Evolutionary conservation across 2,888 invertebrate genomes (phyloP), one percentile per base, ranked within the genome.

Genomic region (Melinaea menophilus): DNA sequence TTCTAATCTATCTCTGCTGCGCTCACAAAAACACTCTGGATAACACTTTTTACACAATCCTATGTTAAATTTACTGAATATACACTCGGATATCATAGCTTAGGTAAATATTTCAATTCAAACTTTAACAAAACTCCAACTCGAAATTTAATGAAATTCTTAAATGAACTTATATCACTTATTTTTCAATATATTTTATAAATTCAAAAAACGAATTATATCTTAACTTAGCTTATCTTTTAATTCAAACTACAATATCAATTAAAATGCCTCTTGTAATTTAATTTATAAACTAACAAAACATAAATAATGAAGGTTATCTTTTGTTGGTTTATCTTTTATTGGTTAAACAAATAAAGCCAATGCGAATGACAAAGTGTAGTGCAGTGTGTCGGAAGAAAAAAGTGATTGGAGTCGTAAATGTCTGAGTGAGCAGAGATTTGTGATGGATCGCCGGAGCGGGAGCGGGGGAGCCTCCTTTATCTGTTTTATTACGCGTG

Each of bases 401-500:
- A 81, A 85, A 77, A 79, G 80, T 88, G 87, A 87, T 85, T 82
- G 76, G 68, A 82, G 78, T 85, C 84, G 85, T 88, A 86, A 86
- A 86, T 73, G 86, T 86, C 82, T 76, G 70, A 70, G 67, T 69
- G 72, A 66, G 77, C 74, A 69, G 77, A 75, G 84, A 85, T 84
- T 85, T 76, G 73, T 87, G 88, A 88, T 86, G 85, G 87, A 88
- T 88, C 78, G 78, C 72, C 68, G 67, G 70, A 22, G 22, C 22
- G 22, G 75, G 51, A 9, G 41, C 7, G 31, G 51, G n/a, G n/a
- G 13, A 7, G 4, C 31, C 31, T 9, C 31, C 9, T 64, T 68
- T 67, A 61, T 61, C 66, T 54, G 63, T 62, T 67, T 56, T 67
- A 58, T 64, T 58, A 63, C 45, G 58, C 56, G 55, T 58, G 61